Conservation (phyloP, 2,888 invertebrate genomes). For the Cepaea hortensis region DNA sequence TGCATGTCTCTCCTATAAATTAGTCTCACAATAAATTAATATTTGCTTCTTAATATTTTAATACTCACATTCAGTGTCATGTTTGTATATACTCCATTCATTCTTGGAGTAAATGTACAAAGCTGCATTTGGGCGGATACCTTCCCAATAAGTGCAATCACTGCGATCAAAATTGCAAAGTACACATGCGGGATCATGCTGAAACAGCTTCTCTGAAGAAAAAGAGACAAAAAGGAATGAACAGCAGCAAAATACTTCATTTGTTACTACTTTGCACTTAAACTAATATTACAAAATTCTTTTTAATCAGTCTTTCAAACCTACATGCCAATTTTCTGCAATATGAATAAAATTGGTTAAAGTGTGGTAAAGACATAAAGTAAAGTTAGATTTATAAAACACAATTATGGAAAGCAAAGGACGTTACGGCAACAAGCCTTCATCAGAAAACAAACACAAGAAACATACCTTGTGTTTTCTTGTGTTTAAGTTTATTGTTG, state of each 20-base stretch:
- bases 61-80: constrained; percentile 30
- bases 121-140: not conserved
- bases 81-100: not conserved
- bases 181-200: not conserved
- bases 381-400: no score
- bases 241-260: not conserved
- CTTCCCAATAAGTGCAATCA: not conserved
- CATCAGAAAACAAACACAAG: no score
- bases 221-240: not conserved
- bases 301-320: no score
- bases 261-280: not conserved
- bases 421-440: no score
- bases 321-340: no score
- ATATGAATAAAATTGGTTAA: no score
- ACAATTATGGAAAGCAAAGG: no score
- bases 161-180: not conserved
- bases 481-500: no score
- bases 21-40: not conserved
- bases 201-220: not conserved
- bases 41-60: not conserved
- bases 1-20: not conserved
- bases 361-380: no score
- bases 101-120: constrained; percentile 22
- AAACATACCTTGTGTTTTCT: no score
- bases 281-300: not conserved